Percentiles rank a stretch among this genome's conserved stretches.
phyloP scores from a whole-genome alignment of 2,797 vertebrate species.

The Onychomys arenicola region DNA sequence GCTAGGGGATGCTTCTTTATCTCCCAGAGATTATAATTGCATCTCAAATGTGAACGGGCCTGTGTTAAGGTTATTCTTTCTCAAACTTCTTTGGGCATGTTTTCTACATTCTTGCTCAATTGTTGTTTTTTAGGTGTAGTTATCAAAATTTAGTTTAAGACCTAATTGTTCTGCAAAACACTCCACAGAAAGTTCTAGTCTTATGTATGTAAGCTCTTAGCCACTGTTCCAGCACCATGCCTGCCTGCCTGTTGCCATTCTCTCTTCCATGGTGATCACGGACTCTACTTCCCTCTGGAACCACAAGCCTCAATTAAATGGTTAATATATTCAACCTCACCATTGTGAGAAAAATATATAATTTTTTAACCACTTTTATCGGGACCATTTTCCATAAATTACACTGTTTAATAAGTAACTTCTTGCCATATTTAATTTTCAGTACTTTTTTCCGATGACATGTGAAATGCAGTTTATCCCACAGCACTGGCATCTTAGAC shows the following conservation, averaged over 20 bases:
- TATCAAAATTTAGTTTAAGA: neutral
- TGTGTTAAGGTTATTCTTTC: neutral
- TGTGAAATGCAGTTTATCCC: neutral
- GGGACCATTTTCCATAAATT: neutral
- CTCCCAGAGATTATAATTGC: too few relatives aligned
- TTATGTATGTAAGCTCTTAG: too few relatives aligned
- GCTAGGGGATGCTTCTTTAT: neutral
- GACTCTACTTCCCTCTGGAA: too few relatives aligned
- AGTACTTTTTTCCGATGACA: neutral
- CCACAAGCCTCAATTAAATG: too few relatives aligned
- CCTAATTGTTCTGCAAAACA: neutral
- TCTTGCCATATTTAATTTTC: neutral
- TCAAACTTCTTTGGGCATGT: neutral
- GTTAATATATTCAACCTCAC: neutral
- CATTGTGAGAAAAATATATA: neutral
- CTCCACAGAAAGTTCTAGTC: neutral
- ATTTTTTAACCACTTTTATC: neutral
- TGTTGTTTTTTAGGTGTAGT: neutral
- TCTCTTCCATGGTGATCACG: too few relatives aligned
- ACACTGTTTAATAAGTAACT: neutral
- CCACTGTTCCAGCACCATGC: too few relatives aligned
- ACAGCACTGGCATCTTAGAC: neutral
- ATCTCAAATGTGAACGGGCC: neutral
- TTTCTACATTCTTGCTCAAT: neutral
- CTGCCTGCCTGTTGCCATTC: too few relatives aligned